Evolutionary conservation across 2,888 invertebrate species (phyloP), one percentile per base, ranked within the genome.

Genomic region (Calliopum simillimum): DNA sequence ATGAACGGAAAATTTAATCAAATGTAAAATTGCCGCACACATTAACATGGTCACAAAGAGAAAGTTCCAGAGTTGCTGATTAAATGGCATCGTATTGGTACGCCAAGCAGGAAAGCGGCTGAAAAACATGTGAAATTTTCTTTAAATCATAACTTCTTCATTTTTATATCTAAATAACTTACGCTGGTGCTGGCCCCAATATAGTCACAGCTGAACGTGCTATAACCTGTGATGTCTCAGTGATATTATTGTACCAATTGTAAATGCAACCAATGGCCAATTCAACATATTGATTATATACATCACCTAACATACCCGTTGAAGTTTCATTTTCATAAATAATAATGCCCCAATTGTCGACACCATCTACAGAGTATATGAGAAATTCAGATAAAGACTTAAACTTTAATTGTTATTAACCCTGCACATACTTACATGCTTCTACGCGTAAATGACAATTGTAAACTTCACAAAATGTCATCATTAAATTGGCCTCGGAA

Each of bases 181-280:
- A 85, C 85, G 76, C 77, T 33, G 85, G 83, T 14, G 82, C 83
- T 6, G 85, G 85, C 5, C 80, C 84, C 4, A 85, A 66, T 13
- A 85, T 75, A 0, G 84, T 83, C 0, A 85, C 84, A 1, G 83
- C 80, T 0, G 85, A 85, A 44, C 84, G 80, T 1, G 84, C 83
- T 21, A 85, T 84, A 5, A 78, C 71, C 23, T 78, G 74, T 1
- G 85, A 85, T 4, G 81, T 81, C 74, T 85, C 85, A 14, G 82
- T 84, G 4, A 83, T 77, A 33, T 79, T 77, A 70, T 83, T 75
- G 46, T 84, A 85, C 85, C 85, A 85, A 71, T 85, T 85, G 73
- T 85, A 85, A 19, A 84, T 80, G 68, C 85, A 84, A 1, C 85
- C 85, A 58, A 85, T 81, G 47, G 83, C 84, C 72, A 85, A 44